phyloP scores from a whole-genome alignment of 37 sponge, comb jelly and placozoan species.

The Oopsacas minuta region DNA sequence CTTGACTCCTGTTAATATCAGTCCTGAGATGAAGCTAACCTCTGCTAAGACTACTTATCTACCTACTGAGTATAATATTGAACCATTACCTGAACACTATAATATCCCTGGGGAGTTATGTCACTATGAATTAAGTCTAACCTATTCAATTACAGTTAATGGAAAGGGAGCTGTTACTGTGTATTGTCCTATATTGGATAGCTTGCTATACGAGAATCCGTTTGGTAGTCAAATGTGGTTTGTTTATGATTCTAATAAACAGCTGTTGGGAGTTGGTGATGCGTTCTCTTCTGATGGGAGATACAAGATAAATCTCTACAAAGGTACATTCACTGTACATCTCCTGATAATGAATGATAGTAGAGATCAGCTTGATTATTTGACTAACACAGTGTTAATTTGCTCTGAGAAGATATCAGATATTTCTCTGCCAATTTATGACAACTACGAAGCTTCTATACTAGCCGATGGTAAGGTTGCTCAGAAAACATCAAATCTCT shows the following conservation, averaged over 20 bases:
- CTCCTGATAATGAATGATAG: background rate
- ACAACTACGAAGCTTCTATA: background rate
- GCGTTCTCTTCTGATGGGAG: constrained; percentile 39
- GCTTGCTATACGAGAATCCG: constrained; percentile 68
- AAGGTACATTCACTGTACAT: background rate
- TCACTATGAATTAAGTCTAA: background rate
- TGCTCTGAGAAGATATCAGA: constrained; percentile 17
- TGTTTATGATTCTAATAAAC: constrained; percentile 58
- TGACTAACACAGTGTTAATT: background rate
- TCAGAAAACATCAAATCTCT: background rate
- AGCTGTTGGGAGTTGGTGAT: constrained; percentile 53
- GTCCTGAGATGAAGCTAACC: background rate
- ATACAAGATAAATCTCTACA: constrained; percentile 5
- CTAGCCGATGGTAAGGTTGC: background rate
- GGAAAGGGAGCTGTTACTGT: background rate
- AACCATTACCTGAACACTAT: background rate
- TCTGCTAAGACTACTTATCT: background rate
- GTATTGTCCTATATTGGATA: constrained; percentile 30
- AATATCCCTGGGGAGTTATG: background rate
- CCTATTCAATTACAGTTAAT: background rate
- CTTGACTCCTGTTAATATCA: background rate
- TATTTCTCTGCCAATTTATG: background rate
- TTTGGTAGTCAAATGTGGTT: constrained; percentile 79
- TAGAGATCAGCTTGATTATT: background rate
- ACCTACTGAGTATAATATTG: background rate